A percentile compares a stretch with the other conserved stretches of the same genome.
Conservation (phyloP, 2,888 invertebrate species). For the Dinocampus coccinellae region DNA sequence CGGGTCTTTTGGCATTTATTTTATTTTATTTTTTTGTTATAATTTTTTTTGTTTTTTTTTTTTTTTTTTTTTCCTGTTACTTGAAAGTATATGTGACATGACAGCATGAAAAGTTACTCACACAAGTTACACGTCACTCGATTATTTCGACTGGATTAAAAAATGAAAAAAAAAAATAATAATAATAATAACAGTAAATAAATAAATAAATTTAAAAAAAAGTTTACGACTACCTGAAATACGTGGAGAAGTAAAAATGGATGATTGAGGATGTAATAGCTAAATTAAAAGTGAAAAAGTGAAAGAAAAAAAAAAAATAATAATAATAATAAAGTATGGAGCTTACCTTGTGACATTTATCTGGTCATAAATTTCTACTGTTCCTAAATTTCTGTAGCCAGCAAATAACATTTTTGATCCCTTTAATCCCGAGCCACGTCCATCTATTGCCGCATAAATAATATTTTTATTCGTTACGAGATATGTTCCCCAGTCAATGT, state of each 20-base stretch:
- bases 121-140: neutral
- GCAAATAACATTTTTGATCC: slow-evolving; percentile 88
- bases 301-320: slow-evolving; percentile 19
- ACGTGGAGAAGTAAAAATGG: neutral
- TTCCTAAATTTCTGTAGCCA: slow-evolving; percentile 86
- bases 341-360: slow-evolving; percentile 83
- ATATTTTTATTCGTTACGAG: slow-evolving; percentile 86
- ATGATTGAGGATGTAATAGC: neutral
- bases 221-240: neutral
- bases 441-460: slow-evolving; percentile 91
- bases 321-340: too few relatives aligned
- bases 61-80: neutral
- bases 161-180: neutral
- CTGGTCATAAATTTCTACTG: slow-evolving; percentile 92
- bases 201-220: too few relatives aligned
- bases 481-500: slow-evolving; percentile 89
- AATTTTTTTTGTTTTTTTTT: neutral
- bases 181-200: too few relatives aligned
- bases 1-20: slow-evolving; percentile 41
- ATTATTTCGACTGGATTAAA: neutral
- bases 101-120: neutral
- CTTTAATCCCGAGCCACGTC: slow-evolving; percentile 87
- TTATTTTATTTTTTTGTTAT: neutral
- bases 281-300: neutral
- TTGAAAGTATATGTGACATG: slow-evolving; percentile 4